Conservation (phyloP, 2,888 invertebrate species). For the Chloroclystis v-ata region DNA sequence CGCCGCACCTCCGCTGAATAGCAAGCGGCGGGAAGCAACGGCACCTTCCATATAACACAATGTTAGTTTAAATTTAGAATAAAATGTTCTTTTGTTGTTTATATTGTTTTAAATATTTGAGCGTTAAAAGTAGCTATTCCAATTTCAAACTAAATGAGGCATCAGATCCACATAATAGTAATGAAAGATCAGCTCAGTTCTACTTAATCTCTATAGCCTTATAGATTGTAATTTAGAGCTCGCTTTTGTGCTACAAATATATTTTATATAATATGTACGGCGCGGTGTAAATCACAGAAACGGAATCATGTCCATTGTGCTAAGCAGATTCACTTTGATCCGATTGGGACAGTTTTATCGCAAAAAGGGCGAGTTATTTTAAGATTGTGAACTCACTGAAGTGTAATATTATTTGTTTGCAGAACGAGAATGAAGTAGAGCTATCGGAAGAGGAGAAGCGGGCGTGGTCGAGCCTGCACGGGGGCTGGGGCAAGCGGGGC, state of each 20-base stretch:
- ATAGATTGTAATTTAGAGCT: too few species aligned
- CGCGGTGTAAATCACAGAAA: too few species aligned
- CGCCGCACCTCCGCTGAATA: slow-evolving; percentile 43
- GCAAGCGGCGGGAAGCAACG: slow-evolving; percentile 39
- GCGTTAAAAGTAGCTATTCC: too few species aligned
- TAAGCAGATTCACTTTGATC: neutral
- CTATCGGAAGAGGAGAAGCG: slow-evolving; percentile 78
- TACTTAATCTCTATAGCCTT: too few species aligned
- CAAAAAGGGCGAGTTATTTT: neutral
- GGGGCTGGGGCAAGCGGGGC: slow-evolving; percentile 79
- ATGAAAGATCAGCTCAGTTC: too few species aligned
- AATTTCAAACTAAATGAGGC: too few species aligned
- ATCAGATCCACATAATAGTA: too few species aligned
- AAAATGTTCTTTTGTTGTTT: too few species aligned
- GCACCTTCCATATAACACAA: slow-evolving; percentile 3
- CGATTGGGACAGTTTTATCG: neutral
- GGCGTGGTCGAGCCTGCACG: slow-evolving; percentile 79
- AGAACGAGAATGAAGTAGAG: slow-evolving; percentile 67
- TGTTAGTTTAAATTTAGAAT: slow-evolving; percentile 4
- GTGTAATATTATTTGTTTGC: slow-evolving; percentile 19
- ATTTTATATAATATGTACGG: too few species aligned
- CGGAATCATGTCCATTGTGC: neutral
- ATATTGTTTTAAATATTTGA: too few species aligned
- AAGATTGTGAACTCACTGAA: neutral
- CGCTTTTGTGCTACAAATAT: too few species aligned